These are phyloP conservation scores for Xyliphius kryptos DNA, from an alignment of 2,113 vertebrate species.

Conservation along the genomic window DNA sequence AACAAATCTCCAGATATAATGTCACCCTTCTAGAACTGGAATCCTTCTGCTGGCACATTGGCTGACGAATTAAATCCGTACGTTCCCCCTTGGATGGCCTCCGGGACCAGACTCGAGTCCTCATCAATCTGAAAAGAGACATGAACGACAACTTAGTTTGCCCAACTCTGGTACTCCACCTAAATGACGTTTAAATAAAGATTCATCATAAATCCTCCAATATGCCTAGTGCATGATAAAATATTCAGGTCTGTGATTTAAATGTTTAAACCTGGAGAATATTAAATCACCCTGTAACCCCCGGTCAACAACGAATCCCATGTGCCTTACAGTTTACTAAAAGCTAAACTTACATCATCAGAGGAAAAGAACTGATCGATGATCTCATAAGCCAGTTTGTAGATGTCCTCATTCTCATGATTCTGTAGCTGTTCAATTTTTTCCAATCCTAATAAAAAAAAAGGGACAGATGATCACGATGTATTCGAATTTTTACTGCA, in stretches of 20 bases:
- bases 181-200: too few species aligned
- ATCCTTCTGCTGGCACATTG: slow-evolving; percentile 98
- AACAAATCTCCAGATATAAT: slow-evolving; percentile 78
- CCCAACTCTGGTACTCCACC: too few species aligned
- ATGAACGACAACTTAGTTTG: not conserved
- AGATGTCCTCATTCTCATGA: slow-evolving; percentile 99
- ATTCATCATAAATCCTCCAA: too few species aligned
- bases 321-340: too few species aligned
- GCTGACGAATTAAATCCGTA: slow-evolving; percentile 97
- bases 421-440: slow-evolving; percentile 79
- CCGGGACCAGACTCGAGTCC: slow-evolving; percentile 94
- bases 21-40: slow-evolving; percentile 93
- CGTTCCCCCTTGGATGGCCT: slow-evolving; percentile 94
- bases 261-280: too few species aligned
- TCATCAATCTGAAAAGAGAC: slow-evolving; percentile 80
- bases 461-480: slow-evolving; percentile 11
- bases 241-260: too few species aligned
- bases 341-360: slow-evolving; percentile 98
- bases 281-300: too few species aligned
- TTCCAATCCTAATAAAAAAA: too few species aligned
- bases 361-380: slow-evolving; percentile 99
- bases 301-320: too few species aligned
- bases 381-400: slow-evolving; percentile 99
- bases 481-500: too few species aligned
- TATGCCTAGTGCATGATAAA: too few species aligned